These are phyloP conservation scores for Trachythela sp. DNA, from an alignment of 64 coral and sea anemone species.

Conservation along the genomic window DNA sequence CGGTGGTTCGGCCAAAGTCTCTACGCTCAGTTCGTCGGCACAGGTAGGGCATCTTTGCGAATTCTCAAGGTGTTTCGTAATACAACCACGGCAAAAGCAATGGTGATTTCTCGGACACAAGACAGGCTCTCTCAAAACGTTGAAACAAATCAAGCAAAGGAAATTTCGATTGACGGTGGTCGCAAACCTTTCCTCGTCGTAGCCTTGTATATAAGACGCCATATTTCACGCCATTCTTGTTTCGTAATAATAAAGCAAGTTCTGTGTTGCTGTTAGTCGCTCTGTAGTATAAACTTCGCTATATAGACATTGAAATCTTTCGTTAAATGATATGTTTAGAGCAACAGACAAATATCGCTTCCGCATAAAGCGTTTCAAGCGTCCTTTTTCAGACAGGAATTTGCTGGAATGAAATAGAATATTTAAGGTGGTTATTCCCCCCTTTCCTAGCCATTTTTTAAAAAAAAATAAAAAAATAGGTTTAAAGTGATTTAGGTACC, in stretches of 20 bases:
- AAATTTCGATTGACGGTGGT: background rate
- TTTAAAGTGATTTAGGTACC: too few species aligned
- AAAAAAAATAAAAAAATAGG: too few species aligned
- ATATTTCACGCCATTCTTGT: background rate
- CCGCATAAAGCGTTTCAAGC: too few species aligned
- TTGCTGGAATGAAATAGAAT: too few species aligned
- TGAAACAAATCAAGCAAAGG: background rate
- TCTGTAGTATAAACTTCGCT: too few species aligned
- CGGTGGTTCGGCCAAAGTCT: background rate
- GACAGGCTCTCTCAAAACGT: background rate
- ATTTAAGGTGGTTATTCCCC: too few species aligned
- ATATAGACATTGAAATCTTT: too few species aligned
- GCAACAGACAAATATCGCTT: too few species aligned
- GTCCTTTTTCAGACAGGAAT: too few species aligned
- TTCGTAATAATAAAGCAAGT: background rate
- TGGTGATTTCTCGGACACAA: background rate
- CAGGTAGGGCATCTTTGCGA: background rate
- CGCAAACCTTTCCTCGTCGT: background rate
- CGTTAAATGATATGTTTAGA: too few species aligned
- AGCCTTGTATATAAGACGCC: background rate
- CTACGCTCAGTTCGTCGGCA: background rate
- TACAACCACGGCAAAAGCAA: background rate
- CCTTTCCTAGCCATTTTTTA: too few species aligned
- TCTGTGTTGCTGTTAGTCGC: background rate
- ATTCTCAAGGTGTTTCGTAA: background rate